phyloP scores from a whole-genome alignment of 2,797 vertebrate genomes.

The Gadopsis marmoratus region DNA sequence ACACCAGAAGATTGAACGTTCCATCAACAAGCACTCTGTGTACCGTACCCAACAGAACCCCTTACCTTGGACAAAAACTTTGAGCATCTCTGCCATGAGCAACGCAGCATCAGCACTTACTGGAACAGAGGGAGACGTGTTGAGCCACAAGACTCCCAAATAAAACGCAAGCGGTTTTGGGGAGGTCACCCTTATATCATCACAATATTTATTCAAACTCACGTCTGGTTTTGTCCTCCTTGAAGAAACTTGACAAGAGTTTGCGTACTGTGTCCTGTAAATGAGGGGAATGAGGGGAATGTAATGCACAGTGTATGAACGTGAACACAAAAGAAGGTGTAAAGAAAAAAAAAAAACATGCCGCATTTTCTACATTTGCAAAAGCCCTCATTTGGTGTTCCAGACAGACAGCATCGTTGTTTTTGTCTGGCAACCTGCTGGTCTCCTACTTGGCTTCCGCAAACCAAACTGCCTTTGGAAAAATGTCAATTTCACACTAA shows the following conservation, averaged over 20 bases:
- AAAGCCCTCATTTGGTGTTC: neutral
- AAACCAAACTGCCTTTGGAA: constrained; percentile 12
- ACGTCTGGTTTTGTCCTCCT: constrained; percentile 85
- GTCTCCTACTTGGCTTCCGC: too few relatives aligned
- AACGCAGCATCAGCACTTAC: constrained; percentile 77
- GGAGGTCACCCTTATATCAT: neutral
- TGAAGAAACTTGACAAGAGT: constrained; percentile 81
- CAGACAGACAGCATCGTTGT: too few relatives aligned
- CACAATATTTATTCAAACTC: constrained; percentile 41
- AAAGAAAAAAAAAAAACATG: neutral
- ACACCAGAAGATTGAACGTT: neutral
- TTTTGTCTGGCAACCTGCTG: neutral
- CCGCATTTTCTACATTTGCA: neutral
- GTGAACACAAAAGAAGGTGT: neutral
- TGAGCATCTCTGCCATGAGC: constrained; percentile 84
- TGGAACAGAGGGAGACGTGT: constrained; percentile 46
- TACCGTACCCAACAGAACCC: neutral
- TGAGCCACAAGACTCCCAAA: neutral
- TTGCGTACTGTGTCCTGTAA: constrained; percentile 81
- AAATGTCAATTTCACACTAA: neutral
- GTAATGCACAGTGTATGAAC: neutral
- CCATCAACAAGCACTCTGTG: neutral
- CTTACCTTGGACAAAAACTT: constrained; percentile 84
- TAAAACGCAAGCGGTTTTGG: neutral
- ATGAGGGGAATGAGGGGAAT: constrained; percentile 21